A percentile compares a stretch with the other conserved stretches of the same genome.
phyloP scores from a whole-genome alignment of 2,888 invertebrate species.

The Flabesymbios commensalis region DNA sequence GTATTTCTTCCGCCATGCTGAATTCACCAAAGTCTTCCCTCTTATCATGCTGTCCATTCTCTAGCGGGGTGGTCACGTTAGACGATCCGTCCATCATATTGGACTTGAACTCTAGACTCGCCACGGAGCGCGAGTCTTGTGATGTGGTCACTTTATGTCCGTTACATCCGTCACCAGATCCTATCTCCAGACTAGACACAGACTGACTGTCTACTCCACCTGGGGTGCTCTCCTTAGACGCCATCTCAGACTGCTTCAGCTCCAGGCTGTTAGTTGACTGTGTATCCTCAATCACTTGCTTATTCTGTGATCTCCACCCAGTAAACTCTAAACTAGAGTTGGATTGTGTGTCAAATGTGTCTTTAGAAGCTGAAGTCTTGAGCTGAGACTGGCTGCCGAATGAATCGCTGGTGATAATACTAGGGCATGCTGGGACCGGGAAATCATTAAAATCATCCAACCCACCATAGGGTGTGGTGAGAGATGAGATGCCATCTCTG shows the following conservation, averaged over 20 bases:
- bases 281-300: conserved; percentile 39
- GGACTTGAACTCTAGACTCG: conserved; percentile 49
- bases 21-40: too few species aligned
- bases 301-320: conserved; percentile 22
- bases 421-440: neutral
- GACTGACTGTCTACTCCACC: conserved; percentile 49
- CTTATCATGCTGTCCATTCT: too few species aligned
- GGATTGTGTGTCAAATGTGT: conserved; percentile 1
- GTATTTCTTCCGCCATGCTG: too few species aligned
- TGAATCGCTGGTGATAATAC: too few species aligned
- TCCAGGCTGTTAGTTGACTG: conserved; percentile 57
- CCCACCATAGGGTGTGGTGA: conserved; percentile 5
- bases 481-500: conserved; percentile 11
- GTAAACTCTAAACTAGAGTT: conserved; percentile 26
- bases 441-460: conserved; percentile 11
- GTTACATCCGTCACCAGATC: neutral
- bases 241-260: conserved; percentile 24
- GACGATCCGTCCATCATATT: neutral
- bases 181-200: conserved; percentile 53
- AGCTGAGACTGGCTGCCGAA: too few species aligned
- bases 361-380: neutral
- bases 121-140: conserved; percentile 49
- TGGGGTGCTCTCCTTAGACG: conserved; percentile 24
- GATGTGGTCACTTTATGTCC: conserved; percentile 19
- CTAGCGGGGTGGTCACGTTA: too few species aligned